Evolutionary conservation across 2,888 invertebrate species (phyloP).

Genomic region (Drosophila engyochracea): DNA sequence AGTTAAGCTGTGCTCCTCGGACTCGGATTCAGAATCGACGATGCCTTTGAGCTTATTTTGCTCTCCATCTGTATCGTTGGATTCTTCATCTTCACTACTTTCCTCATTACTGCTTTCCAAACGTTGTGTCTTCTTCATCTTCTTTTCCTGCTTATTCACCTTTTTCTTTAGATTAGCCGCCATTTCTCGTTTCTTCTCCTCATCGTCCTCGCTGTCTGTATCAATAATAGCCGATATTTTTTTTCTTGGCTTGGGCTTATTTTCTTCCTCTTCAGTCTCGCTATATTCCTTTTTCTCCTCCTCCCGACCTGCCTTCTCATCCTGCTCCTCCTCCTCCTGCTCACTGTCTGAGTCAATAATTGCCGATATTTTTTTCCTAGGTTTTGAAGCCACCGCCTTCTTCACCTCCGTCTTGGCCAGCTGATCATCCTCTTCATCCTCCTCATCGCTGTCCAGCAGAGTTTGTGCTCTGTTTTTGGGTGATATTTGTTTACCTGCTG

Average conservation of each 20-base stretch:
- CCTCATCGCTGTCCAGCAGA: slow-evolving; percentile 59
- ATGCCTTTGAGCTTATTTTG: slow-evolving; percentile 53
- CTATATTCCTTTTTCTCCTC: not conserved
- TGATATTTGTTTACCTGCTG: slow-evolving; percentile 23
- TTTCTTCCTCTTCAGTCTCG: not conserved
- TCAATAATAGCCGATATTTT: slow-evolving; percentile 60
- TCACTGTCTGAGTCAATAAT: slow-evolving; percentile 47
- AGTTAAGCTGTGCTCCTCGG: slow-evolving; percentile 48
- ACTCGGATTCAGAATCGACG: slow-evolving; percentile 67
- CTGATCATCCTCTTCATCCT: not conserved
- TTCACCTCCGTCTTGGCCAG: slow-evolving; percentile 3
- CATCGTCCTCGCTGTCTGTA: slow-evolving; percentile 71
- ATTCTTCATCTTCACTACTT: slow-evolving; percentile 12
- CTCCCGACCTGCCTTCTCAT: not conserved
- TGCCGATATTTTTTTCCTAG: slow-evolving; percentile 30
- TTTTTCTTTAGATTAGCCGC: slow-evolving; percentile 22
- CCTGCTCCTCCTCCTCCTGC: not conserved
- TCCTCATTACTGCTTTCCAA: slow-evolving; percentile 31
- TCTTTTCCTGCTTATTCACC: slow-evolving; percentile 29
- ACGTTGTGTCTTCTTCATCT: slow-evolving; percentile 34
- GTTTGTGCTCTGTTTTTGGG: slow-evolving; percentile 28
- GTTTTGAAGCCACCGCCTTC: not conserved
- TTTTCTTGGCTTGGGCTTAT: slow-evolving; percentile 28
- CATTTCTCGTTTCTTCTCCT: not conserved
- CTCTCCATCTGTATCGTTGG: not conserved